Evolutionary conservation across 2,888 invertebrate genomes (phyloP).

Genomic region (Drosophila leonis): DNA sequence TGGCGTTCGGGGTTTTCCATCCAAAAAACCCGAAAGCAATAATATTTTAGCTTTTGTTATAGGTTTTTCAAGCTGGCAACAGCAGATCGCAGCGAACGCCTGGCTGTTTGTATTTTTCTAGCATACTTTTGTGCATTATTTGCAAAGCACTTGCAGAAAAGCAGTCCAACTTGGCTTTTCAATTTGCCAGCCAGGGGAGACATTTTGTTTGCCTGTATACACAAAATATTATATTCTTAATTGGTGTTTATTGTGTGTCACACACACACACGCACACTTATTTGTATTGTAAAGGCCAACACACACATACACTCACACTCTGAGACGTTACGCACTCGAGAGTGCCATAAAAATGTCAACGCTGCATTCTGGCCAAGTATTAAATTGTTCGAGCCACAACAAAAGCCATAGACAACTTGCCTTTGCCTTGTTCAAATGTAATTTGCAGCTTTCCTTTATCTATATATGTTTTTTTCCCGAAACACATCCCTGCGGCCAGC

Average conservation of each 20-base stretch:
- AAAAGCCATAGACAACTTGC: slow-evolving; percentile 50
- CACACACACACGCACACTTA: slow-evolving; percentile 32
- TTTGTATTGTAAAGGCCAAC: slow-evolving; percentile 23
- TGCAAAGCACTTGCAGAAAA: slow-evolving; percentile 74
- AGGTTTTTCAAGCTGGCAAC: slow-evolving; percentile 62
- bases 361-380: slow-evolving; percentile 56
- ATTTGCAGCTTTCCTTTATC: slow-evolving; percentile 67
- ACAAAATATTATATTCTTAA: slow-evolving; percentile 81
- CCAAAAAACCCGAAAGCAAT: slow-evolving; percentile 66
- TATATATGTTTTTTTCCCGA: slow-evolving; percentile 14
- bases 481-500: slow-evolving; percentile 39
- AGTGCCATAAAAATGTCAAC: slow-evolving; percentile 76
- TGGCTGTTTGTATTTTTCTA: slow-evolving; percentile 77
- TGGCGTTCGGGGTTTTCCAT: neutral
- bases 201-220: slow-evolving; percentile 70
- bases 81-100: slow-evolving; percentile 48
- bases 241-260: slow-evolving; percentile 81
- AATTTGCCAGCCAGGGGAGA: slow-evolving; percentile 62
- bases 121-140: slow-evolving; percentile 78
- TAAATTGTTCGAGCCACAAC: slow-evolving; percentile 59
- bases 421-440: slow-evolving; percentile 70
- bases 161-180: slow-evolving; percentile 70
- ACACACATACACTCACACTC: slow-evolving; percentile 24
- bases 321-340: slow-evolving; percentile 52
- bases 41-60: slow-evolving; percentile 80